phyloP scores from a whole-genome alignment of 2,888 invertebrate genomes.

The Stenichneumon culpator region DNA sequence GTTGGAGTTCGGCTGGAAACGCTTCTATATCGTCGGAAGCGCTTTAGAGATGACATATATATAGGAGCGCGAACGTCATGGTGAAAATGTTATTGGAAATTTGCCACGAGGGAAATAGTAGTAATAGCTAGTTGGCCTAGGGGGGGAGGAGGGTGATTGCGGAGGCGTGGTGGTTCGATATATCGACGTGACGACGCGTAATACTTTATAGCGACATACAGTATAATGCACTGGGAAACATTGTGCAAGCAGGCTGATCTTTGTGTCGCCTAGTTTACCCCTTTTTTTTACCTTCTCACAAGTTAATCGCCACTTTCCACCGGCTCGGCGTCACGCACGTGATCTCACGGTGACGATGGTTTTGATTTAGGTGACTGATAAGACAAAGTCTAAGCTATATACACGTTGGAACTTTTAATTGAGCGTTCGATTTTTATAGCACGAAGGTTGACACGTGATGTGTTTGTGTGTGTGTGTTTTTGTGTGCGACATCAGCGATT shows the following conservation, averaged over 20 bases:
- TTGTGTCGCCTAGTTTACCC: background rate
- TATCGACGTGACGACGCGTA: conserved; percentile 55
- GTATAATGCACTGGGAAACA: conserved; percentile 30
- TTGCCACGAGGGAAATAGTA: conserved; percentile 56
- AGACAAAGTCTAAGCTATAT: conserved; percentile 17
- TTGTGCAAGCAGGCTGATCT: conserved; percentile 32
- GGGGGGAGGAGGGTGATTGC: conserved; percentile 38
- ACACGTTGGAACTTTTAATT: conserved; percentile 19
- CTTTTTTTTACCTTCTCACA: conserved; percentile 1
- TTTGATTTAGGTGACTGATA: conserved; percentile 51
- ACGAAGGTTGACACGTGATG: background rate
- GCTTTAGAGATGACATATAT: conserved; percentile 22
- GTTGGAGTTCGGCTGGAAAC: conserved; percentile 1
- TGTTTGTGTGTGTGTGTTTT: background rate
- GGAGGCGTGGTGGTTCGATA: conserved; percentile 64
- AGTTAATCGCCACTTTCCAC: conserved; percentile 43
- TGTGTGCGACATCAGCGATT: background rate
- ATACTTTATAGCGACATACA: conserved; percentile 31
- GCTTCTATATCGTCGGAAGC: conserved; percentile 10
- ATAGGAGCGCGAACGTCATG: conserved; percentile 8
- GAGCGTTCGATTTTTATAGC: conserved; percentile 7
- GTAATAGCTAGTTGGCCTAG: conserved; percentile 42
- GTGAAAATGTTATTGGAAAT: conserved; percentile 53
- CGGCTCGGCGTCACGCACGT: conserved; percentile 40
- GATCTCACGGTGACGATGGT: background rate